Base-by-base conservation (phyloP, 2,797 vertebrate genomes). In the Miichthys miiuy region DNA sequence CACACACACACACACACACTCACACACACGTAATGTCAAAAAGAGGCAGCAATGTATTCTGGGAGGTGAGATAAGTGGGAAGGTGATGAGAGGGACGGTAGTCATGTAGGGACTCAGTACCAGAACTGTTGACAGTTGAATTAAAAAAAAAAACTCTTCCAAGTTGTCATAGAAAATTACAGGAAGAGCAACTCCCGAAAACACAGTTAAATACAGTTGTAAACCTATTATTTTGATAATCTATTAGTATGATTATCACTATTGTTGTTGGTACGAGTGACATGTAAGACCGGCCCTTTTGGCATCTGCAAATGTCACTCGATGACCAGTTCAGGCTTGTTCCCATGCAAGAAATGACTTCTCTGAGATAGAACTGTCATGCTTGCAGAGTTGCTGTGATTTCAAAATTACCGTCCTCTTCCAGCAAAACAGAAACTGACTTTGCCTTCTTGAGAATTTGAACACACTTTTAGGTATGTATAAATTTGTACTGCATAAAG, bases 61-160 rank as follows among this genome's bases (percentile, higher is more conserved):
- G 66, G 74, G 88, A 91, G 61, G 87, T 87, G 90, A 86, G 75
- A 89, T 51, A 91, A 88, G 72, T 82, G 61, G 79, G 78, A 84
- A 68, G 30, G 60, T 81, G 77, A 77, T 41, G 88, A 80, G 60
- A 84, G 52, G 65, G 72, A 85, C 4, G 10, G 68, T 72, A 79
- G 47, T 38, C 67, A 46, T 18, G 6, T 18, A 80, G 71, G 76
- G 75, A 88, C 71, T 58, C 23, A 67, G 23, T 23, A 65, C 25
- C 27, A 48, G 44, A 56, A 20, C 27, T 27, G 27, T 27, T 27
- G 25, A 17, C 44, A 60, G 23, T 60, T 16, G 27, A 21, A 70
- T 27, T 7, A 34, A 5, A 52, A 44, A 70, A 3, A 55, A 6
- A 68, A 62, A 7, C 6, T 38, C 16, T 6, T n/a, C 25, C 1